These are phyloP conservation scores for Zhengitettix transpicula DNA, from an alignment of 2,888 invertebrate genomes.

Conservation along the genomic window DNA sequence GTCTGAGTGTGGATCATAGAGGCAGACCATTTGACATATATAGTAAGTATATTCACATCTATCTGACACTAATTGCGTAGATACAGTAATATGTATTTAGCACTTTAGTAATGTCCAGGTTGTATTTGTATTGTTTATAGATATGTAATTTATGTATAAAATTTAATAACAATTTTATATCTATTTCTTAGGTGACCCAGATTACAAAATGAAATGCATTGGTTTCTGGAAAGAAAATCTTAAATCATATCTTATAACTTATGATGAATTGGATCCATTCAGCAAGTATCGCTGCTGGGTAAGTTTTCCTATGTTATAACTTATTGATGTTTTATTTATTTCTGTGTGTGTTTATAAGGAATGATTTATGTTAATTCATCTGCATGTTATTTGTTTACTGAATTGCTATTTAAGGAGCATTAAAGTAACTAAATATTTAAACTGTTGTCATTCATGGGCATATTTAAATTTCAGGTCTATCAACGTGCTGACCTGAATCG, in stretches of 20 bases:
- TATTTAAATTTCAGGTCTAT: conserved; percentile 89
- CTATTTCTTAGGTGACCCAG: conserved; percentile 48
- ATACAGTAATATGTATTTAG: neutral
- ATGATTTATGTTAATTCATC: too few species aligned
- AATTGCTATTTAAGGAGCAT: too few species aligned
- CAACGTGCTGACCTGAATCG: conserved; percentile 85
- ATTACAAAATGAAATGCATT: conserved; percentile 92
- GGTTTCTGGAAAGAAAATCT: conserved; percentile 97
- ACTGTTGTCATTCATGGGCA: conserved; percentile 27
- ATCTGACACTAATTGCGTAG: neutral
- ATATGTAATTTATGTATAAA: neutral
- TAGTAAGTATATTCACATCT: conserved; percentile 33
- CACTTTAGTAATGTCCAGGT: neutral
- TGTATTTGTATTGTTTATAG: too few species aligned
- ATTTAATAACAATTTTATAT: neutral
- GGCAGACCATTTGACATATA: conserved; percentile 91
- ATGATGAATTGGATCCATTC: conserved; percentile 88
- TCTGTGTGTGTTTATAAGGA: too few species aligned
- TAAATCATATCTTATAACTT: conserved; percentile 88
- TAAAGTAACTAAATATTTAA: too few species aligned
- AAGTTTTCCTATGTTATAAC: conserved; percentile 10
- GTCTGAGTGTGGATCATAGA: conserved; percentile 87
- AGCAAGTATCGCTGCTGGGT: conserved; percentile 97
- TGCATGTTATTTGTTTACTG: too few species aligned
- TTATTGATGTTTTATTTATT: neutral